Conservation (phyloP, 2,797 vertebrate genomes). For the Paratrypauchen microcephalus region DNA sequence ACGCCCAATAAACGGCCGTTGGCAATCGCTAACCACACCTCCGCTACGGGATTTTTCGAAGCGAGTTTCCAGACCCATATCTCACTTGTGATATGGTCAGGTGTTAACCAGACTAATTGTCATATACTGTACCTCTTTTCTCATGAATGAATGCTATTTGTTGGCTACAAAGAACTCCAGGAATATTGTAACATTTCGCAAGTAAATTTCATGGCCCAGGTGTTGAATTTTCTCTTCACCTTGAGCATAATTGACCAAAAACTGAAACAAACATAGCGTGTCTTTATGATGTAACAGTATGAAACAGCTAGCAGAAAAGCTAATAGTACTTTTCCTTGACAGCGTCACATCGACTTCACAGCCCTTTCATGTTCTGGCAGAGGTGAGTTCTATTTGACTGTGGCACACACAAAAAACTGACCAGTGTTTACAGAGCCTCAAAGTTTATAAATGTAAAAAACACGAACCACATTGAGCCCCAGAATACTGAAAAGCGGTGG, state of each 20-base stretch:
- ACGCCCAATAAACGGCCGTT: too few relatives aligned
- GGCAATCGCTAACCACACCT: too few relatives aligned
- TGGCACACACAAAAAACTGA: not conserved
- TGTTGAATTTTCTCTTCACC: constrained; percentile 5
- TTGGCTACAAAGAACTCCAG: not conserved
- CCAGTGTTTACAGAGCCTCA: not conserved
- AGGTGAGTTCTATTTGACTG: not conserved
- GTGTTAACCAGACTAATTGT: too few relatives aligned
- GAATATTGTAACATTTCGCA: not conserved
- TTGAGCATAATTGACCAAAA: constrained; percentile 29
- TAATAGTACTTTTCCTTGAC: constrained; percentile 8
- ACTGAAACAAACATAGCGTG: constrained; percentile 8
- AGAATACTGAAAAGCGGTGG: not conserved
- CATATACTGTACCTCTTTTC: too few relatives aligned
- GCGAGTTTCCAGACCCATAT: too few relatives aligned
- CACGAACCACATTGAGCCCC: not conserved
- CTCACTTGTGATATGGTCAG: too few relatives aligned
- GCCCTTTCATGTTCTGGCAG: not conserved
- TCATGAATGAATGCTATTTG: not conserved
- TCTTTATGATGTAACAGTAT: constrained; percentile 35
- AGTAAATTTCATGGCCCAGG: not conserved
- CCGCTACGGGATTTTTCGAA: too few relatives aligned
- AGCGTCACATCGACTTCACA: not conserved
- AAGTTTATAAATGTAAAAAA: not conserved
- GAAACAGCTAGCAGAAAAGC: constrained; percentile 23